phyloP scores from a whole-genome alignment of 2,113 vertebrate species.

The Meles meles region DNA sequence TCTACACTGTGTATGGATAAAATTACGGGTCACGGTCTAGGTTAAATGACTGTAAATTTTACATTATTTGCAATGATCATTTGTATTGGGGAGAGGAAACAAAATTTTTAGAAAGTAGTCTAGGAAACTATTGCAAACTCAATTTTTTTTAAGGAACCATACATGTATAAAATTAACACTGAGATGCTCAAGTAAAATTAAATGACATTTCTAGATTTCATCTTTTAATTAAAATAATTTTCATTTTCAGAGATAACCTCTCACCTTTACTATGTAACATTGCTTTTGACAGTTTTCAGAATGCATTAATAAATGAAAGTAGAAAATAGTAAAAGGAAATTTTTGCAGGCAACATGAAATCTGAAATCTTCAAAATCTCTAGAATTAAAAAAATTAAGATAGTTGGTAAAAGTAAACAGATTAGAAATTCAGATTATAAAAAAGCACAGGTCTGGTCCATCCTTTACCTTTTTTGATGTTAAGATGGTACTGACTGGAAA shows the following conservation, averaged over 20 bases:
- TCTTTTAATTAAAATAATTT: slow-evolving; percentile 29
- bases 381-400: neutral
- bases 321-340: neutral
- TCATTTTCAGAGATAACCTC: neutral
- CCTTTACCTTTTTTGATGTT: neutral
- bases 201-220: neutral
- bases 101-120: neutral
- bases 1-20: neutral
- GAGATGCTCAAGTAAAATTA: neutral
- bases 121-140: neutral
- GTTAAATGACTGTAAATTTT: neutral
- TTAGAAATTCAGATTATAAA: neutral
- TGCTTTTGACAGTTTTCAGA: slow-evolving; percentile 8
- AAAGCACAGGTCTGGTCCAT: neutral
- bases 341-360: slow-evolving; percentile 5
- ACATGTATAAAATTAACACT: neutral
- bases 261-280: neutral
- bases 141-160: neutral
- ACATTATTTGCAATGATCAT: neutral
- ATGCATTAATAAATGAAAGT: neutral
- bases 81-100: neutral
- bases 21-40: neutral
- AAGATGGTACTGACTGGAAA: neutral
- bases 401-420: neutral
- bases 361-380: neutral